These are phyloP conservation scores for Sinodicranocentrus sp. DNA, from an alignment of 2,888 invertebrate genomes.

Conservation along the genomic window DNA sequence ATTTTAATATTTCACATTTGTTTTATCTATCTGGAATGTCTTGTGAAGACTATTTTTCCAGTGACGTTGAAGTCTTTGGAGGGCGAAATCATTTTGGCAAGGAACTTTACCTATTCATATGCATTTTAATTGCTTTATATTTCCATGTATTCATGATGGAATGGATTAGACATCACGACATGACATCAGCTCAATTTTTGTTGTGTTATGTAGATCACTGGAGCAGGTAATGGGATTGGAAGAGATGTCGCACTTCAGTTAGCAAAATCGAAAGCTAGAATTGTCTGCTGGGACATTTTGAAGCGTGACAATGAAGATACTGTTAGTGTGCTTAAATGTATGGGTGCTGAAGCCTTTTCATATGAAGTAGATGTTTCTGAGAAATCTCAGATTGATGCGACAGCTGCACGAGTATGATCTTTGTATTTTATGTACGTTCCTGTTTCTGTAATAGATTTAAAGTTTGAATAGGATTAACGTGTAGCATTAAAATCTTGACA, in stretches of 20 bases:
- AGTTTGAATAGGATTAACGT: no score
- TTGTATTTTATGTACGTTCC: no score
- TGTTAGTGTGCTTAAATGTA: constrained; percentile 80
- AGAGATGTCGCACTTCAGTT: constrained; percentile 83
- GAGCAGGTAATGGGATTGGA: constrained; percentile 85
- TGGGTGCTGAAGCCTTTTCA: constrained; percentile 80
- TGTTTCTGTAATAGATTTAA: no score
- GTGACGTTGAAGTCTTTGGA: constrained; percentile 59
- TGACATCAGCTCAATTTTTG: no score
- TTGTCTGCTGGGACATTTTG: constrained; percentile 85
- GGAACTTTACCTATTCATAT: no score
- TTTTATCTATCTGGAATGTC: constrained; percentile 34
- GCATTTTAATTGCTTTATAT: no score
- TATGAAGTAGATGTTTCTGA: constrained; percentile 83
- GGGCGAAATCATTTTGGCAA: constrained; percentile 70
- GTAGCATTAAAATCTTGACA: no score
- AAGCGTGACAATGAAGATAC: constrained; percentile 80
- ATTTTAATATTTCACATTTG: constrained; percentile 30
- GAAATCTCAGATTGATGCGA: constrained; percentile 79
- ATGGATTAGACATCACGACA: no score
- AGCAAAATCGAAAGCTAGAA: constrained; percentile 81
- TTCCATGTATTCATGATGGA: no score
- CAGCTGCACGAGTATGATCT: constrained; percentile 61
- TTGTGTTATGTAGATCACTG: constrained; percentile 83
- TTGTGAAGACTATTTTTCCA: constrained; percentile 45